Evolutionary conservation across 2,888 invertebrate genomes (phyloP).

Genomic region (Leptopterna dolabrata): DNA sequence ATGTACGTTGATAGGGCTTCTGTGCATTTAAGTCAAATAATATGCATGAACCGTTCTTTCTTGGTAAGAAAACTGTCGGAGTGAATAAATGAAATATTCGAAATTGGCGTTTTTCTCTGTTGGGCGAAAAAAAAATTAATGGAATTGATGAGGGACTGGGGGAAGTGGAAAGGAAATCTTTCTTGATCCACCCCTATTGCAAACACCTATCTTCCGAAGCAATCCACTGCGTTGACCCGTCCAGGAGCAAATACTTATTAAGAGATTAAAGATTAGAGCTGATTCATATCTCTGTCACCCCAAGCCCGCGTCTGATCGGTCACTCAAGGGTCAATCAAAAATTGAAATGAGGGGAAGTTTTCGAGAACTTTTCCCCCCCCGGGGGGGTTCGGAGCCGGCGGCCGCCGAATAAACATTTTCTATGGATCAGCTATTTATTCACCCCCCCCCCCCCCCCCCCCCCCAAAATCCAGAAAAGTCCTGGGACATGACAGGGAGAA

Average conservation of each 20-base stretch:
- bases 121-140: not conserved
- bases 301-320: not conserved
- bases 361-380: no score
- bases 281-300: constrained; percentile 10
- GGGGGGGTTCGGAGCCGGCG: not conserved
- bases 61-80: not conserved
- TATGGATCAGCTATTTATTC: constrained; percentile 19
- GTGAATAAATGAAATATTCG: not conserved
- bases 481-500: not conserved
- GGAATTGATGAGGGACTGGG: not conserved
- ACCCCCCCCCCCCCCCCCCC: not conserved
- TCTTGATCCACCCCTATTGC: not conserved
- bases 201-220: not conserved
- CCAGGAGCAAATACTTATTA: constrained; percentile 43
- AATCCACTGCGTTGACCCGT: constrained; percentile 3
- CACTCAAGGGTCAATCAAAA: constrained; percentile 38
- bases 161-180: not conserved
- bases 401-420: constrained; percentile 15
- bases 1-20: no score
- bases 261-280: constrained; percentile 24
- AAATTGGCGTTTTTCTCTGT: not conserved
- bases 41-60: no score
- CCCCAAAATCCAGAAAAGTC: not conserved
- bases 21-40: no score
- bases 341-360: constrained; percentile 21